Percentiles rank a stretch among this genome's conserved stretches.
Conservation (phyloP, 2,888 invertebrate genomes). For the Elysia crispata region DNA sequence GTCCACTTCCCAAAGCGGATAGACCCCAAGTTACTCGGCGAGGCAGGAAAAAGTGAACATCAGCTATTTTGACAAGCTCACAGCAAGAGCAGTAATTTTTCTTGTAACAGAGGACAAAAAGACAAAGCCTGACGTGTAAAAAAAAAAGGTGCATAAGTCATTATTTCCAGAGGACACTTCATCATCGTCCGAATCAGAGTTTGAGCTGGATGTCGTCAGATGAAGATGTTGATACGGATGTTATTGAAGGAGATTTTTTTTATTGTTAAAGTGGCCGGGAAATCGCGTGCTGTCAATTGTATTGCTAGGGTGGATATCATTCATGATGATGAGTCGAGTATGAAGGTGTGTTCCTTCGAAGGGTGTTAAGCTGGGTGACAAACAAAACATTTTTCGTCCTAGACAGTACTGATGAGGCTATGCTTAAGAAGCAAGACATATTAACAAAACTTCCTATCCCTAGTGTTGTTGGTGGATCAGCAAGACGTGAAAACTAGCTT, state of each 20-base stretch:
- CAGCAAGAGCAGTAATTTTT: too few relatives aligned
- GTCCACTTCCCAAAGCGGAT: too few relatives aligned
- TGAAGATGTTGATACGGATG: neutral
- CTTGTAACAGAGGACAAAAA: neutral
- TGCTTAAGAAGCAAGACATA: neutral
- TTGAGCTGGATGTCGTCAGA: slow-evolving; percentile 9
- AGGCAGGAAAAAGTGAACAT: too few relatives aligned
- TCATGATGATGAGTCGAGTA: neutral
- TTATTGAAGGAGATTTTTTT: slow-evolving; percentile 14
- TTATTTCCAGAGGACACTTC: too few relatives aligned
- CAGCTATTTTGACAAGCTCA: too few relatives aligned
- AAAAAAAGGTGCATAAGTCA: neutral
- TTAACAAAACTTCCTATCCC: neutral
- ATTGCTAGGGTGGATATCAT: slow-evolving; percentile 12
- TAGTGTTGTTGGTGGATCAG: neutral
- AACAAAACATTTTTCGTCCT: neutral
- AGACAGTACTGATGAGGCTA: neutral
- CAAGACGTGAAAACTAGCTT: neutral
- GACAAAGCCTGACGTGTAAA: too few relatives aligned
- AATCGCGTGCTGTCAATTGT: neutral
- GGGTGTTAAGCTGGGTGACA: neutral
- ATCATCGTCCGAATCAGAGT: neutral
- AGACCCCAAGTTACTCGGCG: too few relatives aligned
- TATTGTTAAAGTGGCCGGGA: neutral
- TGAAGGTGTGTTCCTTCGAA: slow-evolving; percentile 19